A percentile compares a stretch with the other conserved stretches of the same genome.
Evolutionary conservation across 2,113 vertebrate species (phyloP).

Genomic region (Rhombomys opimus): DNA sequence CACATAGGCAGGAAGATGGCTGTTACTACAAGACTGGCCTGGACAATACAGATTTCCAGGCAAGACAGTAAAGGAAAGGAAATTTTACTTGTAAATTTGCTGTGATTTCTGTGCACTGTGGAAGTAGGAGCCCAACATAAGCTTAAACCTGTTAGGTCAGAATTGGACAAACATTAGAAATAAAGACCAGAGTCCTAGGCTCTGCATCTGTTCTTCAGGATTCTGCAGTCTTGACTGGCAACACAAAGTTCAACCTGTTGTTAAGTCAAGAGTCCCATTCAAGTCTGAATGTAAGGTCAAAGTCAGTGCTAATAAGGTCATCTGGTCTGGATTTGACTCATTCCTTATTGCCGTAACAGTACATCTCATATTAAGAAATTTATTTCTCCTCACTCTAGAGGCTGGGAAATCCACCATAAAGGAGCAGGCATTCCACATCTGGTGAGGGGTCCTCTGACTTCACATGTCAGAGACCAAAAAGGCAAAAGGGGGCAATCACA

Average conservation of each 20-base stretch:
- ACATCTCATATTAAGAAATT: neutral
- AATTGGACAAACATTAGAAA: conserved; percentile 59
- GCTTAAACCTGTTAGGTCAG: conserved; percentile 67
- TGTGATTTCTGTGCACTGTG: conserved; percentile 28
- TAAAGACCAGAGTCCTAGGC: neutral
- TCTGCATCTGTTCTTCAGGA: neutral
- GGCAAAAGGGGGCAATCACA: neutral
- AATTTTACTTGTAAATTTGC: conserved; percentile 17
- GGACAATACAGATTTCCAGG: neutral
- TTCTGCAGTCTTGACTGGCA: neutral
- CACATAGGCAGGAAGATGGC: neutral
- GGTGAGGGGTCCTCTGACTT: neutral
- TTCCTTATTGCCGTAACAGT: neutral
- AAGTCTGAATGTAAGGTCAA: neutral
- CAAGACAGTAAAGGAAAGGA: neutral
- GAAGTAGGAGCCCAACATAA: conserved; percentile 52
- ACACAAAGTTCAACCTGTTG: neutral
- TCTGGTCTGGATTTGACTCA: neutral
- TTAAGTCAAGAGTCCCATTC: neutral
- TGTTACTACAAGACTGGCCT: neutral
- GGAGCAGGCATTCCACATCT: neutral
- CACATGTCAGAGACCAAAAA: neutral
- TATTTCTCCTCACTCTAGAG: neutral
- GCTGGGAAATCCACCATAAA: neutral
- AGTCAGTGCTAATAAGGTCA: conserved; percentile 38